Evolutionary conservation across 1,140 invertebrate genomes (phyloP).

Genomic region (Pseudachorutes palmiensis): DNA sequence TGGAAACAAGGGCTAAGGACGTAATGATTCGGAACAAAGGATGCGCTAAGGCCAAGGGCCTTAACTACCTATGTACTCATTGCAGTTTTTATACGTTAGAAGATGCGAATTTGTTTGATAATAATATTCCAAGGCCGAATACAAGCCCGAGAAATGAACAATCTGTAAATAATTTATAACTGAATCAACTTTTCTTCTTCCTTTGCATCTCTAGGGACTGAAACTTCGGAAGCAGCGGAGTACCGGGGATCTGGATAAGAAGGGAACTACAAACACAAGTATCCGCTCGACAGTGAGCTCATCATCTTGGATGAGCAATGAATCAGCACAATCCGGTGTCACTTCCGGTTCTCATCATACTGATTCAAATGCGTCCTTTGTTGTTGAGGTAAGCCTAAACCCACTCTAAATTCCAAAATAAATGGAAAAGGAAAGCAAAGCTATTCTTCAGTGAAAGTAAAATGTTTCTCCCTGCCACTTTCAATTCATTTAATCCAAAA

Average conservation of each 20-base stretch:
- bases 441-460: neutral
- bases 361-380: constrained; percentile 92
- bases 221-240: constrained; percentile 92
- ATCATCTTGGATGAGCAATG: constrained; percentile 82
- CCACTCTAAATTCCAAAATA: no score
- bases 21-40: no score
- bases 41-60: no score
- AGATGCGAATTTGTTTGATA: no score
- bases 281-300: constrained; percentile 81
- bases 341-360: constrained; percentile 71
- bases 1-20: no score
- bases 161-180: constrained; percentile 7
- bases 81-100: no score
- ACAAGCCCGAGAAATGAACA: no score
- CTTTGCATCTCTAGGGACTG: constrained; percentile 57
- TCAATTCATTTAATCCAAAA: neutral
- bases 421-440: neutral
- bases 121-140: no score
- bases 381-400: constrained; percentile 66
- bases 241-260: constrained; percentile 92
- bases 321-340: constrained; percentile 77
- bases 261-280: constrained; percentile 65
- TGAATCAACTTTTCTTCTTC: neutral
- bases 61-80: no score
- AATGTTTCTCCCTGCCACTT: neutral